Evolutionary conservation across 2,888 invertebrate genomes (phyloP).

Genomic region (Zaprionus obscuricornis): DNA sequence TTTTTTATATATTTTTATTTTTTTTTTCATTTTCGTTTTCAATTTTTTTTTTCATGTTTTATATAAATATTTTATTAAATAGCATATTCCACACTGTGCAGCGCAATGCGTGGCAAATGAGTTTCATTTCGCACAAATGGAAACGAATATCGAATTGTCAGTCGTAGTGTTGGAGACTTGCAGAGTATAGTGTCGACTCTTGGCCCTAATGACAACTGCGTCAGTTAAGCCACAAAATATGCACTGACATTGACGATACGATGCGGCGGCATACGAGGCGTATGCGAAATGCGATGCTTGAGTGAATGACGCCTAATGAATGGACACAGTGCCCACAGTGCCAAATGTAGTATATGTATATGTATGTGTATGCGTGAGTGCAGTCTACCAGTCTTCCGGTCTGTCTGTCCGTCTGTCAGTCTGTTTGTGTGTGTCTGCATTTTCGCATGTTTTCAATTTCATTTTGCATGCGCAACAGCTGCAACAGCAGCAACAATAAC

Average conservation of each 20-base stretch:
- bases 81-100: constrained; percentile 18
- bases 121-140: constrained; percentile 43
- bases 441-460: constrained; percentile 43
- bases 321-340: constrained; percentile 42
- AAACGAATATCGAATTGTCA: constrained; percentile 37
- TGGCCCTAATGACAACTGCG: neutral
- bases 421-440: constrained; percentile 3
- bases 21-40: no score
- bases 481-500: constrained; percentile 15
- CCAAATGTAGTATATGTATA: no score
- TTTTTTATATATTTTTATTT: no score
- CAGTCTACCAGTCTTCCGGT: constrained; percentile 1
- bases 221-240: constrained; percentile 24
- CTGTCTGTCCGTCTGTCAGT: constrained; percentile 1
- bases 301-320: constrained; percentile 64
- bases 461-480: constrained; percentile 47
- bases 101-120: constrained; percentile 38
- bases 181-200: no score
- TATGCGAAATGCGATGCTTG: constrained; percentile 48
- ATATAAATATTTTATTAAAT: constrained; percentile 69
- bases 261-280: constrained; percentile 11
- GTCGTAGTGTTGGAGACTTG: no score
- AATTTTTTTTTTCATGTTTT: no score
- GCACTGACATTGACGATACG: constrained; percentile 35
- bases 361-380: no score